Evolutionary conservation across 2,797 vertebrate genomes (phyloP), one percentile per base, ranked within the genome.

Genomic region (Morus bassanus): DNA sequence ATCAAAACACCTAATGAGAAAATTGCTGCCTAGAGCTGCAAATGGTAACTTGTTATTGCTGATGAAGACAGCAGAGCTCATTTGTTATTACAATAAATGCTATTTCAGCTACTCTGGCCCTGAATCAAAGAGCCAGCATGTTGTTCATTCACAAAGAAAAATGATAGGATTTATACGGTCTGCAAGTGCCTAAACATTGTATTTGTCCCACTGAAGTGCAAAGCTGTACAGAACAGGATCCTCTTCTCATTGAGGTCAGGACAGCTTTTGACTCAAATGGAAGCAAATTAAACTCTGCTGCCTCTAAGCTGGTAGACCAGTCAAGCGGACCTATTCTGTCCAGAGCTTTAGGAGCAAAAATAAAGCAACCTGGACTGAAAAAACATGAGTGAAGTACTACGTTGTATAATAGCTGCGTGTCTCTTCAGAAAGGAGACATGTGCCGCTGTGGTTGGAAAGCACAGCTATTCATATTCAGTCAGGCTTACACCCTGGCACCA

Each of bases 1-100:
- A 89, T 85, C 94, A 85, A 80, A 95, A 93, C 35, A 84, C 22
- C 65, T 79, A 90, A 95, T 70, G 59, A 96, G 83, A 93, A 91
- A 96, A 95, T 23, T 88, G 65, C 28, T 8, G 16, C 63, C 85
- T 93, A 50, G 43, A 72, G 80, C 54, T 80, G 43, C 64, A 86
- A 51, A 72, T 46, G 27, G 51, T 50, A 89, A 82, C 77, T 91
- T 69, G 14, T 79, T 81, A 88, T 7, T 33, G 68, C 35, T 89
- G 86, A 74, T 7, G 3, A 91, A 92, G 75, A 50, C n/a, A 92
- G 61, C 13, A 30, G 48, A 79, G n/a, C 41, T 94, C 77, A 57
- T 78, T 77, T 51, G 25, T 59, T 89, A 91, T 81, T 35, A 81
- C 25, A 94, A 21, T 33, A 80, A 90, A 64, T 63, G 67, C 69